These are phyloP conservation scores for Carposina sasakii DNA, from an alignment of 1,140 invertebrate genomes.

Conservation along the genomic window DNA sequence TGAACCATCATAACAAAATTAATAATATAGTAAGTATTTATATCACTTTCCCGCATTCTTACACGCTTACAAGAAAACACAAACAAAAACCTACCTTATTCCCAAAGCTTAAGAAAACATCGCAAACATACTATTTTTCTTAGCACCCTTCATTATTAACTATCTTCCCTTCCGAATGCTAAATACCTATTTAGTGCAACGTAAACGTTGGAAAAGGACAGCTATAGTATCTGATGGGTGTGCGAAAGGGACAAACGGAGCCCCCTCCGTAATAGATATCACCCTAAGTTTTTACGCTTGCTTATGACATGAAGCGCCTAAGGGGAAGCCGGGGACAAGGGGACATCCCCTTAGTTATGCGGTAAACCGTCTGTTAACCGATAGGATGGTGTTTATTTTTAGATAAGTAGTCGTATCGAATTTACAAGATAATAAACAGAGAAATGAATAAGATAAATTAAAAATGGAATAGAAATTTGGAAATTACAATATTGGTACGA, in stretches of 20 bases:
- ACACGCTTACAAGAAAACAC: no score
- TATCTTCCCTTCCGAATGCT: slow-evolving; percentile 65
- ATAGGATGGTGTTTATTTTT: slow-evolving; percentile 46
- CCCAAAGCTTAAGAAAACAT: slow-evolving; percentile 13
- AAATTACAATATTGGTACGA: no score
- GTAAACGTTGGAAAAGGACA: slow-evolving; percentile 34
- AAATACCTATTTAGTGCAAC: slow-evolving; percentile 67
- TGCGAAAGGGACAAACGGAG: slow-evolving; percentile 34
- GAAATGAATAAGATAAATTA: no score
- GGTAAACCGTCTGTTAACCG: slow-evolving; percentile 49
- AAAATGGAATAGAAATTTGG: no score
- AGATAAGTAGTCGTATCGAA: slow-evolving; percentile 3
- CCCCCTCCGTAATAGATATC: slow-evolving; percentile 30
- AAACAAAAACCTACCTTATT: slow-evolving; percentile 31
- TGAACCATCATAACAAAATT: no score
- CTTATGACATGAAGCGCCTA: no score
- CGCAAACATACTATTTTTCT: slow-evolving; percentile 52
- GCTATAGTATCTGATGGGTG: slow-evolving; percentile 19
- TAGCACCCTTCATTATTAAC: slow-evolving; percentile 61
- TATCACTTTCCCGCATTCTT: no score
- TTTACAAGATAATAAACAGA: no score
- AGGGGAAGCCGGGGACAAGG: no score
- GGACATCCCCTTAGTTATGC: no score
- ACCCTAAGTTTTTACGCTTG: slow-evolving; percentile 43
- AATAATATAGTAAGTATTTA: no score